These are phyloP conservation scores for Lepus timidus DNA, from an alignment of 2,113 vertebrate species.

Conservation along the genomic window DNA sequence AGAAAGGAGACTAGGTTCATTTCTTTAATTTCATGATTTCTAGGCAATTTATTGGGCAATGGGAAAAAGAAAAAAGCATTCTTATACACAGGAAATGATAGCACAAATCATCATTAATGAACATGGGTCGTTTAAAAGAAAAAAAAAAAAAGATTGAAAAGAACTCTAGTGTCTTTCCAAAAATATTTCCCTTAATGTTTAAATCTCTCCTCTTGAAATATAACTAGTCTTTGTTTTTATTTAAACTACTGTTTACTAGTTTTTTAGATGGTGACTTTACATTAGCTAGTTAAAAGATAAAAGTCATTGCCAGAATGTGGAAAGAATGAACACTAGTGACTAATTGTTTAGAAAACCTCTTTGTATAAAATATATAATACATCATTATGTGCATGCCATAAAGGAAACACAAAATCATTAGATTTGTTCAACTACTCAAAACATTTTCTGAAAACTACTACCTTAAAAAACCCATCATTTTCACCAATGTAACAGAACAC, in stretches of 20 bases:
- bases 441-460: neutral
- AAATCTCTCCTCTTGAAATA: neutral
- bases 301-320: neutral
- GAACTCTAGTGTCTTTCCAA: conserved; percentile 40
- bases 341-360: neutral
- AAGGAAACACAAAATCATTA: neutral
- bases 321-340: neutral
- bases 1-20: neutral
- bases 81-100: neutral
- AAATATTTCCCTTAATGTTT: neutral
- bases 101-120: neutral
- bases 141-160: conserved; percentile 30
- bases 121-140: conserved; percentile 35
- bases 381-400: neutral
- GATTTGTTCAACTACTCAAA: conserved; percentile 47
- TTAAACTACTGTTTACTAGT: conserved; percentile 9
- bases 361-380: conserved; percentile 27
- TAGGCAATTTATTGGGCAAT: neutral
- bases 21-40: conserved; percentile 32
- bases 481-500: neutral
- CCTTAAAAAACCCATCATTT: conserved; percentile 25
- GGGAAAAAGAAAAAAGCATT: conserved; percentile 8
- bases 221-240: neutral
- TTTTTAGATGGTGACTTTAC: conserved; percentile 1
- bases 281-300: neutral